Base-by-base conservation (phyloP, 1,140 invertebrate species). In the Ephestia elutella region DNA sequence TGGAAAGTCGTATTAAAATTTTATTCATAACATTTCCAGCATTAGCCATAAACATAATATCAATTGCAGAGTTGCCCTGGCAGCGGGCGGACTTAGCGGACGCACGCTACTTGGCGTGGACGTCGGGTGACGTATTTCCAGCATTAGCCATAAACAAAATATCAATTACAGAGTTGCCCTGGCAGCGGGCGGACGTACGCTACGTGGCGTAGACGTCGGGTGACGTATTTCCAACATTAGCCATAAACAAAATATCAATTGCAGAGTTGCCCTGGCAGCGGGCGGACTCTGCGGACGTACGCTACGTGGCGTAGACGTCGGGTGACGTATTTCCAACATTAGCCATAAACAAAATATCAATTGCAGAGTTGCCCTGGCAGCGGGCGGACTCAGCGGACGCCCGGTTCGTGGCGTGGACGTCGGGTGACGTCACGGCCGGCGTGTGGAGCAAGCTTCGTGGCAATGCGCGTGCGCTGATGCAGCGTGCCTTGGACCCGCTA, bases 191-290 rank as follows among this genome's bases (percentile, higher is more conserved):
- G 0, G 96, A 94, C 80, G 63, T 78, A 18, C 95, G 97, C 74
- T 99, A 93, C 85, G 82, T 86, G 17, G 89, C 91, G 48, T 98
- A 96, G 96, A 93, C 92, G 67, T 57, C 54, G 91, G 59, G 91
- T 91, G 57, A 91, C 25, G 91, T 67, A n/a, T n/a, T n/a, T n/a
- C n/a, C n/a, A n/a, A n/a, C n/a, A n/a, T n/a, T n/a, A 5, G 3
- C 25, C 25, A 8, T 28, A 28, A 28, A 28, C 25, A 28, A 2
- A 8, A 11, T 13, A 8, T 2, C 5, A 8, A 9, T 38, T 38
- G 38, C 67, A 87, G 97, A 98, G 89, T 86, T 99, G 60, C 97
- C 97, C 18, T 99, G 97, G 97, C 95, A 97, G 90, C 92, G 96
- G 76, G 94, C 97, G 0, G 90, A 90, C 30, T 79, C 86, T 50